Evolutionary conservation across 1,140 invertebrate species (phyloP), one percentile per base, ranked within the genome.

Genomic region (Drosophila simulans): DNA sequence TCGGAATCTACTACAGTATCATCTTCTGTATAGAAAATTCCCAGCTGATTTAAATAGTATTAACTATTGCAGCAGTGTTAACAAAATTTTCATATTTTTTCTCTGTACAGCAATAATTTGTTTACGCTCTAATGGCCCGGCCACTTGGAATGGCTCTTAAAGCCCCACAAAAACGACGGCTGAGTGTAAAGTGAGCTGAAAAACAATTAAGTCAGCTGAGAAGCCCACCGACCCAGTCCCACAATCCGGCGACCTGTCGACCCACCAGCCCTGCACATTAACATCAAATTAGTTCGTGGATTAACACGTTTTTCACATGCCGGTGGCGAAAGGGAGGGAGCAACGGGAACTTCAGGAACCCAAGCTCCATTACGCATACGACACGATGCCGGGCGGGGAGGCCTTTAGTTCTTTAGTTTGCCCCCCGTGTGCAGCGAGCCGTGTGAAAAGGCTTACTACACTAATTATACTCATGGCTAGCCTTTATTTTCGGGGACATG

Each of bases 231-330:
- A 37, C 69, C 15, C 51, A 31, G 31, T 31, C 7, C 31, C 31
- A 31, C 49, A 39, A 40, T 31, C 39, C 20, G 8, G 39, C 27
- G 51, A 54, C 49, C 54, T 49, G 46, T 43, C 59, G 73, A 65
- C 64, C 70, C 58, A 59, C 59, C 51, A 39, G 42, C 53, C 73
- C 48, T 49, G 49, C 57, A 82, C 79, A 81, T 82, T 81, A 82
- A 82, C 68, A 65, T 82, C 73, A 82, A 82, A 82, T 82, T 82
- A 82, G 79, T 82, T 82, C 65, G 74, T 68, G 79, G 79, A 82
- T 82, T 82, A 82, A 82, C 79, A 82, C 79, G 79, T 77, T 78
- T 77, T 82, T 82, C 55, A 63, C 79, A 82, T 72, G 60, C 74
- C 60, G 51, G 31, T 71, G 43, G 39, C 64, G 20, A 43, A 40